Evolutionary conservation across 2,888 invertebrate species (phyloP).

Genomic region (Clostera curtula): DNA sequence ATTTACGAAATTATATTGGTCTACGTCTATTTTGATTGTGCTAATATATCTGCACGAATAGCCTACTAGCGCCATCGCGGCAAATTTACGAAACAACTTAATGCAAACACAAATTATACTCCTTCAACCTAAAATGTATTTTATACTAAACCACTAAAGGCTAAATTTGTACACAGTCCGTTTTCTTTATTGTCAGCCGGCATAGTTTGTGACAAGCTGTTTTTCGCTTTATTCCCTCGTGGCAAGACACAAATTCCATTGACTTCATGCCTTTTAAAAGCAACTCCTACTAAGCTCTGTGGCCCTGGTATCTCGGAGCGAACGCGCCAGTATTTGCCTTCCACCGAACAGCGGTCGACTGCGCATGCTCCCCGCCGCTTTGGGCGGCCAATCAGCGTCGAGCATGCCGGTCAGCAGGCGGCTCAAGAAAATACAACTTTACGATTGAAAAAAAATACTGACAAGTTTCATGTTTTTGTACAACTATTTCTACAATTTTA

Average conservation of each 20-base stretch:
- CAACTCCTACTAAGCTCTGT: conserved; percentile 68
- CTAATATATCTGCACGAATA: no score
- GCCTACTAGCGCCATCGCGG: conserved; percentile 50
- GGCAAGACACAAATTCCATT: conserved; percentile 26
- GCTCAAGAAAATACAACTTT: conserved; percentile 29
- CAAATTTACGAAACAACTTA: conserved; percentile 61
- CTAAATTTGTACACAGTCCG: conserved; percentile 25
- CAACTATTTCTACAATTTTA: no score
- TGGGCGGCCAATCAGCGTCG: conserved; percentile 55
- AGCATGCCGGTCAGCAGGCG: conserved; percentile 33
- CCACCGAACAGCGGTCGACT: conserved; percentile 54
- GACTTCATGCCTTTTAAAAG: conserved; percentile 16
- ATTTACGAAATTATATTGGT: no score
- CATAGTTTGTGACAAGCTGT: conserved; percentile 32
- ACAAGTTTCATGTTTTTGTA: conserved; percentile 1
- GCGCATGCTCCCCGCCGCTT: conserved; percentile 70
- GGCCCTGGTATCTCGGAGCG: conserved; percentile 67
- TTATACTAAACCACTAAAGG: conserved; percentile 22
- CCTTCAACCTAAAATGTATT: conserved; percentile 18
- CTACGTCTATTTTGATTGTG: no score
- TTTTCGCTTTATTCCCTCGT: conserved; percentile 14
- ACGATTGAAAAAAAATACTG: conserved; percentile 11
- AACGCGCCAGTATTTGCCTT: conserved; percentile 74
- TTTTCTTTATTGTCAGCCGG: conserved; percentile 52
- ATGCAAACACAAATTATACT: conserved; percentile 30